These are phyloP conservation scores for Ptyas mucosa DNA, from an alignment of 2,113 vertebrate genomes.

Conservation along the genomic window DNA sequence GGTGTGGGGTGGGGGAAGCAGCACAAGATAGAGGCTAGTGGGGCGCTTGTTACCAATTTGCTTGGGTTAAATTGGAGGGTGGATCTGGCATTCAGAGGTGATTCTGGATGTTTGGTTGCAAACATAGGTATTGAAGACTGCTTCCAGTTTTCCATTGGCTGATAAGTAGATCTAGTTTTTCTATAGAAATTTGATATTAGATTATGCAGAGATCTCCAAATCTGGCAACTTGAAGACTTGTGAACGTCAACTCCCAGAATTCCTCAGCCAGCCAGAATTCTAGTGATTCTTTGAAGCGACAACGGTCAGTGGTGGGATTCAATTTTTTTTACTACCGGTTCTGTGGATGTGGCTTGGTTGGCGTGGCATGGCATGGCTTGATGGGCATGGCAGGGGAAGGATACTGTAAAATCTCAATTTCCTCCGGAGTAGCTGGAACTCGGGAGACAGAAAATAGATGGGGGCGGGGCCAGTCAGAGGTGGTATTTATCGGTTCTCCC, in stretches of 20 bases:
- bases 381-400: too few relatives aligned
- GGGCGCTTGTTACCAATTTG: background rate
- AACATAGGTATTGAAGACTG: background rate
- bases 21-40: background rate
- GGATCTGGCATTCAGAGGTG: background rate
- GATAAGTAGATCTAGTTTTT: background rate
- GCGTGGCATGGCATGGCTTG: too few relatives aligned
- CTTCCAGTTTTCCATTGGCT: background rate
- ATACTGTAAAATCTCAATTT: too few relatives aligned
- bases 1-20: rapidly evolving
- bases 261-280: background rate
- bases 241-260: background rate
- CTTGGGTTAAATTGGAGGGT: background rate
- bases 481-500: too few relatives aligned
- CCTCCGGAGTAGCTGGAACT: too few relatives aligned
- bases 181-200: background rate
- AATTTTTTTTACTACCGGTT: too few relatives aligned
- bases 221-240: background rate
- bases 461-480: too few relatives aligned
- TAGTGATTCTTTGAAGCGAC: too few relatives aligned
- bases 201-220: background rate
- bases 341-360: too few relatives aligned
- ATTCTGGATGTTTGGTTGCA: background rate
- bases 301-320: background rate
- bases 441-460: too few relatives aligned